Conservation (phyloP, 2,113 vertebrate genomes). For the Mus pahari region DNA sequence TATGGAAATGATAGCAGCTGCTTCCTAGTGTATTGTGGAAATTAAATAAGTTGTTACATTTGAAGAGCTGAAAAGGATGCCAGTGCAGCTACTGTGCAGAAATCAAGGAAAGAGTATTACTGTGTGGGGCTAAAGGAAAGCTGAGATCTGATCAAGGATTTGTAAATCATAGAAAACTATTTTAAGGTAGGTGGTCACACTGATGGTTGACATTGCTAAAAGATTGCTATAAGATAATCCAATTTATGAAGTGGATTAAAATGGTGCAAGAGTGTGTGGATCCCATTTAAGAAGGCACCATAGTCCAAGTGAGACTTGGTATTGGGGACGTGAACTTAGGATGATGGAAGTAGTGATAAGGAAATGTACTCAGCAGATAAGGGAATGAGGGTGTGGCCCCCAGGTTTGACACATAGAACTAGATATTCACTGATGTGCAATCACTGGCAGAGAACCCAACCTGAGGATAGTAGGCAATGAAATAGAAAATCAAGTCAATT, state of each 20-base stretch:
- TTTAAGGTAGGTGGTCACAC: background rate
- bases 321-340: background rate
- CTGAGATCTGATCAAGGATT: background rate
- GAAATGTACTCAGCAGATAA: conserved; percentile 12
- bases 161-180: conserved; percentile 10
- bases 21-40: conserved; percentile 12
- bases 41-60: conserved; percentile 19
- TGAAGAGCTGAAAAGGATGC: conserved; percentile 26
- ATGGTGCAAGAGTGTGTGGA: background rate
- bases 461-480: conserved; percentile 12
- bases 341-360: background rate
- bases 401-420: background rate
- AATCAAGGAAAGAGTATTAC: conserved; percentile 24
- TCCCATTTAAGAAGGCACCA: conserved; percentile 17
- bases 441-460: background rate
- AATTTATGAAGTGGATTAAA: background rate
- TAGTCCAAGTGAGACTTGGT: background rate
- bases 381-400: background rate
- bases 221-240: background rate
- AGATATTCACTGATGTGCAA: background rate
- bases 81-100: background rate
- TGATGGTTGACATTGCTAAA: conserved; percentile 44
- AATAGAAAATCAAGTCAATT: conserved; percentile 32
- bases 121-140: background rate
- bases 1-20: conserved; percentile 11